Evolutionary conservation across 2,113 vertebrate genomes (phyloP).

Genomic region (Corvus cornix): DNA sequence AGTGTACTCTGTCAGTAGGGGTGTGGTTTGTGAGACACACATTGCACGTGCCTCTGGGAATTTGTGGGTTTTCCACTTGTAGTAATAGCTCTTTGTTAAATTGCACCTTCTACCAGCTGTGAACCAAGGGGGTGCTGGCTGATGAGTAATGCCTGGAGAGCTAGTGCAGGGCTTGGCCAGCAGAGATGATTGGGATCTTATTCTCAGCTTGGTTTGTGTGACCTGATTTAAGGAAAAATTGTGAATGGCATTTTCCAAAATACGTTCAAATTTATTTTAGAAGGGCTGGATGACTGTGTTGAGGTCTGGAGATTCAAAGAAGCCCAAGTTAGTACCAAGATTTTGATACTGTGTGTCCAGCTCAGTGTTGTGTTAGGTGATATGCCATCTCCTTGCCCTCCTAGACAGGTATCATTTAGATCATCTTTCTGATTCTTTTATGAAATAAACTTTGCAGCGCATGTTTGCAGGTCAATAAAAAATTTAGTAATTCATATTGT

Average conservation of each 20-base stretch:
- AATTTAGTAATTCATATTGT: background rate
- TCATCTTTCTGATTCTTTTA: background rate
- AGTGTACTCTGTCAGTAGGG: background rate
- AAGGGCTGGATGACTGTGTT: background rate
- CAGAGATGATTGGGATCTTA: background rate
- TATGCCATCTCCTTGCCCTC: background rate
- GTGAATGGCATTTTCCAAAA: background rate
- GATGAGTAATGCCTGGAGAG: background rate
- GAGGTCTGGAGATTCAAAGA: background rate
- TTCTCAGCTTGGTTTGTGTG: background rate
- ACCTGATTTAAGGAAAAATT: background rate
- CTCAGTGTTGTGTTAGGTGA: background rate
- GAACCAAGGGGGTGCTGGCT: background rate
- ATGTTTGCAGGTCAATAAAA: background rate
- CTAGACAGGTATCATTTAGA: too few relatives aligned
- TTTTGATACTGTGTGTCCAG: background rate
- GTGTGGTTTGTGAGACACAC: background rate
- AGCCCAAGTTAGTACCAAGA: background rate
- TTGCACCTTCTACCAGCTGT: background rate
- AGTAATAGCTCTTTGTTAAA: background rate
- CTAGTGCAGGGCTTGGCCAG: background rate
- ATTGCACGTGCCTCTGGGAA: slow-evolving; percentile 23
- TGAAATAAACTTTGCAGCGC: background rate
- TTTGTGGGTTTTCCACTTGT: background rate
- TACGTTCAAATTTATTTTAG: background rate